These are phyloP conservation scores for Nymphalis io DNA, from an alignment of 1,140 invertebrate species.

Conservation along the genomic window DNA sequence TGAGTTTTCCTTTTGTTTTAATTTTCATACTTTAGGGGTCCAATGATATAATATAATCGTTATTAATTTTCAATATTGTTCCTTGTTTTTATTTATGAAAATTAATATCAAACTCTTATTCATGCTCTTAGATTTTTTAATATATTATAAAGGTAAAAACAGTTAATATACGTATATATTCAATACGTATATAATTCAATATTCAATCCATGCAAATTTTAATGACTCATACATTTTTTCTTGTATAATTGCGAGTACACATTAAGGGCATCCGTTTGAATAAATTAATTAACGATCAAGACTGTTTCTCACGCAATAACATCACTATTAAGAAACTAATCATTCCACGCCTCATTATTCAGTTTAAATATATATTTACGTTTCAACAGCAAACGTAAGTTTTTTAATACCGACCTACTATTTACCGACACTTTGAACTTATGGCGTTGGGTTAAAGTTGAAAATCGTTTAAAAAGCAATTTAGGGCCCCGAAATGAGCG, in stretches of 20 bases:
- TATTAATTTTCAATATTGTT: no score
- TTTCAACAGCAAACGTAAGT: conserved; percentile 15
- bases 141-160: no score
- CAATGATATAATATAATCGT: no score
- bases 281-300: conserved; percentile 2
- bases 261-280: conserved; percentile 9
- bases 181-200: no score
- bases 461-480: conserved; percentile 29
- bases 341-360: conserved; percentile 23
- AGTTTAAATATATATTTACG: conserved; percentile 18
- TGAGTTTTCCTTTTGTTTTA: no score
- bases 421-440: not conserved
- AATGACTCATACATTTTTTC: conserved; percentile 2
- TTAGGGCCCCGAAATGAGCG: conserved; percentile 18
- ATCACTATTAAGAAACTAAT: conserved; percentile 26
- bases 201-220: not conserved
- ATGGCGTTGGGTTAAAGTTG: conserved; percentile 16
- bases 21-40: no score
- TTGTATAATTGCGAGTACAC: not conserved
- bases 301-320: conserved; percentile 19
- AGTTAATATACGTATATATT: not conserved
- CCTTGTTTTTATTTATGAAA: no score
- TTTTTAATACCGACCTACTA: not conserved
- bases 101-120: no score
- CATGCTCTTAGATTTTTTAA: no score